Evolutionary conservation across 2,888 invertebrate genomes (phyloP).

Genomic region (Auanema sp.): DNA sequence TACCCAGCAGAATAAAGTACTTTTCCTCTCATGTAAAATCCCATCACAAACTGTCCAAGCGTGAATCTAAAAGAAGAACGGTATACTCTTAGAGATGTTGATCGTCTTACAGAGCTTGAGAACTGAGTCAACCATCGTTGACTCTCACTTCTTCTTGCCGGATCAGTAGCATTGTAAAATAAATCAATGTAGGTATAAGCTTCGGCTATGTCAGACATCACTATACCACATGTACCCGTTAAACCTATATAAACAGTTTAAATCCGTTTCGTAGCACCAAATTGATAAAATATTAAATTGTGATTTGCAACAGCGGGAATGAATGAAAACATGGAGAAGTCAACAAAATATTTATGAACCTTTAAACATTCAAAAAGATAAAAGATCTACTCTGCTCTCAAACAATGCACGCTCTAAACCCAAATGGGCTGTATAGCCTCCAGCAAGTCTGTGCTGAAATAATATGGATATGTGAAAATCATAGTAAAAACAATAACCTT

Average conservation of each 20-base stretch:
- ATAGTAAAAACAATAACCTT: slow-evolving; percentile 16
- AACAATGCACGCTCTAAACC: slow-evolving; percentile 55
- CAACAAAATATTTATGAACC: slow-evolving; percentile 5
- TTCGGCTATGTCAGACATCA: slow-evolving; percentile 4
- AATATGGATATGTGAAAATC: not conserved
- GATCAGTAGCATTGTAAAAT: slow-evolving; percentile 13
- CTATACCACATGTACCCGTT: no score
- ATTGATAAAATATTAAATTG: not conserved
- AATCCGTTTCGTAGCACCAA: slow-evolving; percentile 1
- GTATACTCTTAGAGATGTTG: not conserved
- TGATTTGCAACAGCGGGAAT: not conserved
- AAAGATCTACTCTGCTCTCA: slow-evolving; percentile 54
- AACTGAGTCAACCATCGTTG: slow-evolving; percentile 21
- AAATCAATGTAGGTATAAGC: slow-evolving; percentile 14
- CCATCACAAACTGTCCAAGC: slow-evolving; percentile 97
- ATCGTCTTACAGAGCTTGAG: slow-evolving; percentile 10
- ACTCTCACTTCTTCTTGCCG: slow-evolving; percentile 2
- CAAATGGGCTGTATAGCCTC: slow-evolving; percentile 51
- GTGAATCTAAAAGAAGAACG: slow-evolving; percentile 74
- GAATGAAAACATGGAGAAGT: not conserved
- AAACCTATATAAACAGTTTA: not conserved
- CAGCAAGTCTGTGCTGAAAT: slow-evolving; percentile 44
- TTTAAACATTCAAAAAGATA: slow-evolving; percentile 3
- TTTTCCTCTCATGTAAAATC: slow-evolving; percentile 80
- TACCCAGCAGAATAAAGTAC: slow-evolving; percentile 73